These are phyloP conservation scores for Tapera naevia DNA, from an alignment of 2,797 vertebrate genomes.

Conservation along the genomic window DNA sequence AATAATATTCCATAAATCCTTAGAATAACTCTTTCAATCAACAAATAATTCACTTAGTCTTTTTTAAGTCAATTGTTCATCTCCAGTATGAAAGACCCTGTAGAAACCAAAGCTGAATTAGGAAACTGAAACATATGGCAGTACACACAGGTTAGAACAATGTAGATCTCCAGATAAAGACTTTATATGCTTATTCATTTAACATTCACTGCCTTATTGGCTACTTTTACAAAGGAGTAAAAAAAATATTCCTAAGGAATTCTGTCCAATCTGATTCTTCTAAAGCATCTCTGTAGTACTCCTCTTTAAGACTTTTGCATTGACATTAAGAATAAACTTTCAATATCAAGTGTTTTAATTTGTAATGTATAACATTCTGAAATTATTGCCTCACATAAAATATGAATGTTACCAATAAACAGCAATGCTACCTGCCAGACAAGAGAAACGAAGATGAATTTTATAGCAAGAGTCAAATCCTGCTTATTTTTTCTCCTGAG, in stretches of 20 bases:
- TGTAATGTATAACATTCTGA: background rate
- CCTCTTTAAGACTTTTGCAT: background rate
- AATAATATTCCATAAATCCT: slow-evolving; percentile 12
- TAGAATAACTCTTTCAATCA: background rate
- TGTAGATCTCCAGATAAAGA: background rate
- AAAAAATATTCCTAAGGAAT: background rate
- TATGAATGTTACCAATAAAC: background rate
- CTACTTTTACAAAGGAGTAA: background rate
- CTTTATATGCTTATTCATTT: background rate
- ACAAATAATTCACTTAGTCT: background rate
- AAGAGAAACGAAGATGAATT: background rate
- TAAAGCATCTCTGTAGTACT: background rate
- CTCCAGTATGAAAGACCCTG: background rate
- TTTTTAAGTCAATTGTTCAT: background rate
- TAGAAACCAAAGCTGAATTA: background rate
- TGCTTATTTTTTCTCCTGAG: background rate
- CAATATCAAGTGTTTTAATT: background rate
- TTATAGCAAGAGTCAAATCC: background rate
- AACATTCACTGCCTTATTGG: background rate
- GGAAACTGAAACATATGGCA: background rate
- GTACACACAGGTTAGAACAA: background rate
- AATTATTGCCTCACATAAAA: background rate
- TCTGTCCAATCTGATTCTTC: background rate
- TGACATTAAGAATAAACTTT: background rate
- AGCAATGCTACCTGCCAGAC: background rate